phyloP scores from a whole-genome alignment of 2,113 vertebrate species.

The Chiloscyllium plagiosum region DNA sequence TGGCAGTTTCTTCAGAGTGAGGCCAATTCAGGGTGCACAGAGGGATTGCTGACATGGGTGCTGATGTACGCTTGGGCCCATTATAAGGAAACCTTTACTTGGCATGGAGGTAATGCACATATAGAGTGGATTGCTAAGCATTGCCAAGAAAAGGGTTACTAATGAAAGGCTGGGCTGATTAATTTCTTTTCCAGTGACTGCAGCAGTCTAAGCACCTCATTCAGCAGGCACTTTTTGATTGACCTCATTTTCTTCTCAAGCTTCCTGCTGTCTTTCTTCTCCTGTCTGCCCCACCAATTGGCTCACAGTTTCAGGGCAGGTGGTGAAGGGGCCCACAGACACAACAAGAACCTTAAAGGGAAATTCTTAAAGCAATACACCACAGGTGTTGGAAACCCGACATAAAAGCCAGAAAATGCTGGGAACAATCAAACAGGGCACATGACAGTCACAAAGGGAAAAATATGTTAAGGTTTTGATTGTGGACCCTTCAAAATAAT shows the following conservation, averaged over 20 bases:
- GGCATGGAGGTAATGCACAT: background rate
- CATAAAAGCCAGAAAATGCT: background rate
- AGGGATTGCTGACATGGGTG: background rate
- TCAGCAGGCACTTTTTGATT: background rate
- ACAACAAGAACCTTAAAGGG: background rate
- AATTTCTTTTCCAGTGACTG: background rate
- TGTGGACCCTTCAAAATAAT: background rate
- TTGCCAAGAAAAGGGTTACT: slow-evolving; percentile 1
- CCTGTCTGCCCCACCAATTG: background rate
- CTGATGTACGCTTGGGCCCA: background rate
- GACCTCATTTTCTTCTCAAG: background rate
- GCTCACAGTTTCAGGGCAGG: background rate
- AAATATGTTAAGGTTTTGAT: background rate
- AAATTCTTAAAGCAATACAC: background rate
- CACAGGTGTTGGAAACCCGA: background rate
- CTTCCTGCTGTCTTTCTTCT: background rate
- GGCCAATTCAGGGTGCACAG: background rate
- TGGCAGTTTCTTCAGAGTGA: background rate
- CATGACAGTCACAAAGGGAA: background rate
- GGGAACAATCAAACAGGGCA: background rate
- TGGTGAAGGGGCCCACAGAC: background rate
- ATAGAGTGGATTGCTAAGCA: background rate
- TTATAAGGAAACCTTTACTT: background rate
- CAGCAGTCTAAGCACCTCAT: background rate
- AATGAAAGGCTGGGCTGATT: background rate